Evolutionary conservation across 35 echinoderm and acorn worm genomes (phyloP).

Genomic region (Lytechinus pictus): DNA sequence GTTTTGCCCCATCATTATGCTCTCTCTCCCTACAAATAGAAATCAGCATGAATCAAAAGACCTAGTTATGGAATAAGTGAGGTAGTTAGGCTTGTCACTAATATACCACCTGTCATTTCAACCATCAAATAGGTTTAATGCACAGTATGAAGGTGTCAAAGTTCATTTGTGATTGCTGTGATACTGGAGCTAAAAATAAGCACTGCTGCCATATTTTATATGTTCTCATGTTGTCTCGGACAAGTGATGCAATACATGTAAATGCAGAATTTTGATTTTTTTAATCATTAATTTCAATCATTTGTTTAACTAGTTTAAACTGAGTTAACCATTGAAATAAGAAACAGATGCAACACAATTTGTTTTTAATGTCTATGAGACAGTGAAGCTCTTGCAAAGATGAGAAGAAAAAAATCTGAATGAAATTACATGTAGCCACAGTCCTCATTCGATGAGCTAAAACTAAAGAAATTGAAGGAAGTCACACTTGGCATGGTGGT

Average conservation of each 20-base stretch:
- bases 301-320: background rate
- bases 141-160: background rate
- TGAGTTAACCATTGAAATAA: no score
- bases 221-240: background rate
- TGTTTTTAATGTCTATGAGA: no score
- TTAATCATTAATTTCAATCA: background rate
- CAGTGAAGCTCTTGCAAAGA: no score
- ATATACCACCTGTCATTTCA: background rate
- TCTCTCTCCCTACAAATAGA: background rate
- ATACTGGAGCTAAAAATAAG: background rate
- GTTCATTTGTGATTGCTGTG: slow-evolving; percentile 22
- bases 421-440: background rate
- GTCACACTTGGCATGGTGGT: no score
- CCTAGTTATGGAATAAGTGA: background rate
- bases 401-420: no score
- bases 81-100: background rate
- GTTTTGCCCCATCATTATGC: background rate
- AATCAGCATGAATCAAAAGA: background rate
- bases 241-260: background rate
- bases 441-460: background rate
- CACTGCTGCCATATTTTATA: background rate
- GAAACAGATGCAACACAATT: no score
- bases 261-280: background rate
- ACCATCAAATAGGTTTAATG: background rate
- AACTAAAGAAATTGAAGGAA: background rate